Evolutionary conservation across 1,140 invertebrate genomes (phyloP).

Genomic region (Achroia grisella): DNA sequence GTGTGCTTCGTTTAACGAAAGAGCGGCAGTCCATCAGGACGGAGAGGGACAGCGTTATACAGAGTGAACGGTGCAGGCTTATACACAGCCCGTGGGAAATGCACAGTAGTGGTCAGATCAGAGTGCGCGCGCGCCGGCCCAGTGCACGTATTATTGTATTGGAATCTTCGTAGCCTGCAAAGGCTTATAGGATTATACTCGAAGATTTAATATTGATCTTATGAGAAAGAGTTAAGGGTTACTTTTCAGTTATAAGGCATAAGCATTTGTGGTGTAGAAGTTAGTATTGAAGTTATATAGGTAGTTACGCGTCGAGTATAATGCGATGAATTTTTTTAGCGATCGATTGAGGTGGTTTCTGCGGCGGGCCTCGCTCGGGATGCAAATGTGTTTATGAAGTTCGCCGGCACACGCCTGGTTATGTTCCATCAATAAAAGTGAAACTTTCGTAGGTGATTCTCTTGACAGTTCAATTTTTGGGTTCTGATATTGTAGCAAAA

Average conservation of each 20-base stretch:
- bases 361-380: slow-evolving; percentile 49
- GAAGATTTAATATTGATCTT: slow-evolving; percentile 20
- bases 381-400: slow-evolving; percentile 61
- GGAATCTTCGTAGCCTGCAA: slow-evolving; percentile 39
- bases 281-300: slow-evolving; percentile 31
- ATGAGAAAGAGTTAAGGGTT: slow-evolving; percentile 25
- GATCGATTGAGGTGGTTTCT: slow-evolving; percentile 64
- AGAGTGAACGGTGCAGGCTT: slow-evolving; percentile 28
- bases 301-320: slow-evolving; percentile 44
- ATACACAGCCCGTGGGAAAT: slow-evolving; percentile 71
- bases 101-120: slow-evolving; percentile 74
- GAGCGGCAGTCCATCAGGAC: slow-evolving; percentile 63
- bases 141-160: slow-evolving; percentile 67
- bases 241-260: slow-evolving; percentile 22
- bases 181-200: slow-evolving; percentile 36
- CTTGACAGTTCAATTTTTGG: too few species aligned
- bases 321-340: slow-evolving; percentile 63
- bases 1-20: slow-evolving; percentile 70
- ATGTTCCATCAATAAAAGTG: slow-evolving; percentile 20
- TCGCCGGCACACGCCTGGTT: slow-evolving; percentile 48
- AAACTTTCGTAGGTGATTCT: slow-evolving; percentile 4
- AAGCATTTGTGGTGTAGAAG: slow-evolving; percentile 27
- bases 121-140: slow-evolving; percentile 67
- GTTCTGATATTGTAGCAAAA: too few species aligned
- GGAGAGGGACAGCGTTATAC: slow-evolving; percentile 40